phyloP scores from a whole-genome alignment of 2,113 vertebrate genomes.

The Epinephelus fuscoguttatus region DNA sequence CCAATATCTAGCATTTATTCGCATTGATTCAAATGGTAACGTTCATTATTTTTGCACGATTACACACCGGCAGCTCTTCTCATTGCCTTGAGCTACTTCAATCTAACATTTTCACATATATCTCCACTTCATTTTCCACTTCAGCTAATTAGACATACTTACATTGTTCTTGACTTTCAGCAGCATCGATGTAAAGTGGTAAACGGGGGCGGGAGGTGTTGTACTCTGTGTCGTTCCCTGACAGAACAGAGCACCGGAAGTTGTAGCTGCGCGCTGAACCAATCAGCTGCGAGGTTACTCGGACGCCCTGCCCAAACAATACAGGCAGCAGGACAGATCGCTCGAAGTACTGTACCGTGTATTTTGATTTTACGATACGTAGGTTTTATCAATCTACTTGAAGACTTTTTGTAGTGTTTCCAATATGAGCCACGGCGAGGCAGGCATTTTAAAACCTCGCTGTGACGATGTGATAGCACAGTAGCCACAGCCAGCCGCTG shows the following conservation, averaged over 20 bases:
- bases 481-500: slow-evolving; percentile 1
- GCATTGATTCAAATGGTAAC: too few species aligned
- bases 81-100: neutral
- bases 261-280: slow-evolving; percentile 40
- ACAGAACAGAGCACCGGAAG: slow-evolving; percentile 45
- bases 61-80: neutral
- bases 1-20: neutral
- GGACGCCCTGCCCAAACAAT: slow-evolving; percentile 55
- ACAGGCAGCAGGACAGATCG: slow-evolving; percentile 24
- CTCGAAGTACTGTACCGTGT: neutral
- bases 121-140: neutral
- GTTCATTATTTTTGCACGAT: neutral
- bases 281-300: slow-evolving; percentile 67
- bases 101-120: neutral
- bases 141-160: neutral
- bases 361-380: neutral
- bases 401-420: neutral
- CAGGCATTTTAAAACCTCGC: neutral
- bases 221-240: neutral
- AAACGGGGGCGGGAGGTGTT: neutral
- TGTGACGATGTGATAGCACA: slow-evolving; percentile 14
- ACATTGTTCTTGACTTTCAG: neutral
- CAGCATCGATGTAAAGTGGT: neutral
- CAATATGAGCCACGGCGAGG: neutral
- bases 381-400: neutral